Percentiles rank a stretch among this genome's conserved stretches.
Evolutionary conservation across 2,113 vertebrate genomes (phyloP).

Genomic region (Nanorana parkeri): DNA sequence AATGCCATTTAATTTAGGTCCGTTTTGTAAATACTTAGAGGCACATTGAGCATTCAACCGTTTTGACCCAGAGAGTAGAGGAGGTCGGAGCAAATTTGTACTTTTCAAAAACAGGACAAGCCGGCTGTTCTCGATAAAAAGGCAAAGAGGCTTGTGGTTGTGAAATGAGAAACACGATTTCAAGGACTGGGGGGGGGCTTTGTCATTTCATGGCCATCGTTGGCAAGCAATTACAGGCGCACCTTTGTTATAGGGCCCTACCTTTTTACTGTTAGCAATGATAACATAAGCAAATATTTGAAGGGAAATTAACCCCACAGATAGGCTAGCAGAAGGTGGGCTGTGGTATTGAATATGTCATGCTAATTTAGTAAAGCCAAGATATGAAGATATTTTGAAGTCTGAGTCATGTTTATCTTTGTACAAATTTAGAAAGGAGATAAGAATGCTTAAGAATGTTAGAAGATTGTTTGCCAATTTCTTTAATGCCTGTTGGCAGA

Average conservation of each 20-base stretch:
- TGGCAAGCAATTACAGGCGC: not conserved
- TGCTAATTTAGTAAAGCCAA: not conserved
- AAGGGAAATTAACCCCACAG: not conserved
- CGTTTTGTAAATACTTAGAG: too few species aligned
- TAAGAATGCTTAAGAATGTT: constrained; percentile 44
- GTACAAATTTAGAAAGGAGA: constrained; percentile 30
- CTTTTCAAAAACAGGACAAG: too few species aligned
- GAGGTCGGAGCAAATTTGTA: too few species aligned
- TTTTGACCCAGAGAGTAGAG: too few species aligned
- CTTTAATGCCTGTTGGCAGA: constrained; percentile 49
- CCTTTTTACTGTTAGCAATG: not conserved
- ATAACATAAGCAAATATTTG: not conserved
- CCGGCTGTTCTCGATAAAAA: too few species aligned
- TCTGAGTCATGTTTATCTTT: constrained; percentile 46
- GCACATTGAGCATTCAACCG: too few species aligned
- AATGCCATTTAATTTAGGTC: too few species aligned
- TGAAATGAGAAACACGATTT: not conserved
- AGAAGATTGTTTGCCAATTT: constrained; percentile 8
- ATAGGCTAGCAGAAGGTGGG: not conserved
- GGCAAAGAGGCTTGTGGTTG: not conserved
- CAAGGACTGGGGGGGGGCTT: not conserved
- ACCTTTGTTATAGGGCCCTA: not conserved
- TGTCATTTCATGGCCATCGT: not conserved
- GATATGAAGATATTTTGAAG: constrained; percentile 24
- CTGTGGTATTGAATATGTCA: not conserved